Base-by-base conservation (phyloP, 2,797 vertebrate genomes). In the Manis javanica region DNA sequence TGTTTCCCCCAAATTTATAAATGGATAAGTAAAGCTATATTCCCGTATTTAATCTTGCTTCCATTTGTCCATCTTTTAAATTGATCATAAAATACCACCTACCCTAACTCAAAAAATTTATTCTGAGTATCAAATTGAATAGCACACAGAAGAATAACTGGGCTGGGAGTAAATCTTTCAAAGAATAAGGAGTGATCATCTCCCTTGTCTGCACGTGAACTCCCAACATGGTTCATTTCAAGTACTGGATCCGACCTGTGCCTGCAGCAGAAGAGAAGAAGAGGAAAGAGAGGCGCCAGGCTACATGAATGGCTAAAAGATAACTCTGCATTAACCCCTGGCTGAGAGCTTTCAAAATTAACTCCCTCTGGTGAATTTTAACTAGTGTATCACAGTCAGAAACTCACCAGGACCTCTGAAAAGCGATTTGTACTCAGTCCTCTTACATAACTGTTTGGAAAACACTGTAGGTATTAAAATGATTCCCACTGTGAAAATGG, bases 401-500 rank as follows among this genome's bases (percentile, higher is more conserved):
- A 77, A 72, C 92, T 68, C 89, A 13, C 95, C 51, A n/a, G 55
- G 97, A 95, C 85, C 92, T 96, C 71, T 84, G 69, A 64, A 91
- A 84, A 95, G 79, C 23, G 0, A 90, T 19, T 7, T 89, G 83
- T 74, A 61, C 87, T 96, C 93, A 69, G 77, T 86, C 93, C 84
- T 95, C 97, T 97, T 96, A 90, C 84, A 57, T 93, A 97, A 97
- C 91, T 97, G 93, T 97, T 96, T 96, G 95, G 97, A 91, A 96
- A 98, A 96, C 96, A 96, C 96, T 93, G 90, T 81, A 61, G 93
- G 96, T 87, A 97, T 94, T 98, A 97, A 97, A 97, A 96, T 86
- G 93, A 96, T 77, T 71, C 97, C 97, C 82, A 97, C 97, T 97
- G 97, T 85, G 97, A 97, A 97, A 97, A 97, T 96, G 93, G 96